Evolutionary conservation across 2,888 invertebrate genomes (phyloP), one percentile per base, ranked within the genome.

Genomic region (Xestobium rufovillosum): DNA sequence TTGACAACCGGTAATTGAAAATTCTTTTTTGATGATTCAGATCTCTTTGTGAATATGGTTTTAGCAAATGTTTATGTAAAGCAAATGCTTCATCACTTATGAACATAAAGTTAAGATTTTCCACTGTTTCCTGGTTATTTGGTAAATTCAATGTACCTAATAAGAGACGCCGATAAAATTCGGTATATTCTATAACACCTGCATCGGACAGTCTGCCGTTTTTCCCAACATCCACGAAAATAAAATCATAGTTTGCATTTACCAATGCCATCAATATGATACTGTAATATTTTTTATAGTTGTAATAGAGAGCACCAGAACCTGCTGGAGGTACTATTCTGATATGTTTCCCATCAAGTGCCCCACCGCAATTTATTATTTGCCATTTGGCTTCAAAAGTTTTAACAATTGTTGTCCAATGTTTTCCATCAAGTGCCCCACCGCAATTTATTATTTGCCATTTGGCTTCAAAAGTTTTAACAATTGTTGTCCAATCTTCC

Each of bases 271-370:
- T 44, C 10, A 48, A 26, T 2, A 42, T 44, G 36, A 49, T 29
- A 35, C 44, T 47, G 23, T 44, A 41, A 16, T 32, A 36, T 13
- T 36, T 15, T 45, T 57, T 58, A 36, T 57, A 58, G 38, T 57
- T 58, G 34, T 49, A 50, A 45, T 42, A 56, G 17, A 48, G 40
- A 4, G 47, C 38, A 16, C 51, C 54, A 13, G 48, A 48, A 34
- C 47, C 41, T 10, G 39, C 30, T 4, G 44, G 44, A 33, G 48
- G 44, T 31, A 49, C 41, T 23, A 23, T 23, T 8, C 23, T 8
- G n/a, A 23, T 23, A 23, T 23, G 23, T 23, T 50, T 53, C 15
- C 47, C 45, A 26, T 53, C 51, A 31, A 53, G 39, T 14, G 50
- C 48, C 12, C 51, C 52, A 35, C 46, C 14, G 34, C 49, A 47